These are phyloP conservation scores for Corydoras sp. DNA, from an alignment of 2,113 vertebrate genomes.

Conservation along the genomic window DNA sequence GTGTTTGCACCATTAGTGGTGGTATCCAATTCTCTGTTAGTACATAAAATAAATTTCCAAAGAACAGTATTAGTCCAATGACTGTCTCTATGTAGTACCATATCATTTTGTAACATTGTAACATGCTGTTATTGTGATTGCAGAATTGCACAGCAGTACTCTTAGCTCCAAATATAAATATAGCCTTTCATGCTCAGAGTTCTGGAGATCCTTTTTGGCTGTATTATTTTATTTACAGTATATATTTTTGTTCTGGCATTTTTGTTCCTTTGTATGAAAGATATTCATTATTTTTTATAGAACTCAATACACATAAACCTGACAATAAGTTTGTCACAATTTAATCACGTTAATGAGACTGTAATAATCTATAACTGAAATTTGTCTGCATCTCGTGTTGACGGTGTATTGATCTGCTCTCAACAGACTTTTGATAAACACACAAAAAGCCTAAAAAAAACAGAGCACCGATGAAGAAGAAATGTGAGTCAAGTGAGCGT, in stretches of 20 bases:
- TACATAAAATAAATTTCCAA: constrained; percentile 1
- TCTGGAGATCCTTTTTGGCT: background rate
- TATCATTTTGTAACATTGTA: background rate
- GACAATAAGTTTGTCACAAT: background rate
- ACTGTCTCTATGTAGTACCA: background rate
- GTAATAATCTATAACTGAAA: background rate
- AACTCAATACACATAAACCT: background rate
- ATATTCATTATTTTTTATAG: no score
- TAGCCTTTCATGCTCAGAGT: background rate
- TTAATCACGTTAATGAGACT: constrained; percentile 1
- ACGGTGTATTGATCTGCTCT: constrained; percentile 16
- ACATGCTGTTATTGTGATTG: no score
- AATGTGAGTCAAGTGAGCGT: constrained; percentile 32
- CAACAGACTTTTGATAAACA: constrained; percentile 18
- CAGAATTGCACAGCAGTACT: no score
- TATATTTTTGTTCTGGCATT: no score
- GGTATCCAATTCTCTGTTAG: constrained; percentile 19
- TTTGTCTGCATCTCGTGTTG: constrained; percentile 20
- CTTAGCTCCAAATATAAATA: background rate
- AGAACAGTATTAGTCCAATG: background rate
- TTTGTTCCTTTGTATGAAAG: no score
- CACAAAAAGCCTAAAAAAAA: constrained; percentile 15
- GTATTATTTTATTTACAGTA: background rate
- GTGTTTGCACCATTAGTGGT: constrained; percentile 23
- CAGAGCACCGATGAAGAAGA: constrained; percentile 16